Evolutionary conservation across 2,888 invertebrate genomes (phyloP), one percentile per base, ranked within the genome.

Genomic region (Cephus pygmeus): DNA sequence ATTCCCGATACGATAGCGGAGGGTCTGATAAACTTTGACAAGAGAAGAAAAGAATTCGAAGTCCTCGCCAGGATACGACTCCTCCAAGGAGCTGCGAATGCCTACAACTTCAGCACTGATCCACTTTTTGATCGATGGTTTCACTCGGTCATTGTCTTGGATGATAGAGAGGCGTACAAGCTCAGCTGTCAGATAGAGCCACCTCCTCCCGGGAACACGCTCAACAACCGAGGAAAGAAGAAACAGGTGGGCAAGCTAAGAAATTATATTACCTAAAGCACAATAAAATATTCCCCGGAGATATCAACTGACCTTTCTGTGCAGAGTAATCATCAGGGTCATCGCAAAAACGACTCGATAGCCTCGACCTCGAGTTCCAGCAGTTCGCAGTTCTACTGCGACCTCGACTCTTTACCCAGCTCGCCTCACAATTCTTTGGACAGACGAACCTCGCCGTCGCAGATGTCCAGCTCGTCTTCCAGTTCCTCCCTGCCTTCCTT

Each of bases 1-100:
- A 97, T 96, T 89, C 97, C 97, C 0, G 98, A 98, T 89, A 95
- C 94, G 91, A 95, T 92, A 80, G 94, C 95, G 73, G 96, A 96
- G 81, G 96, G 96, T 74, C 93, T 99, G 75, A 98, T 99, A 75
- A 99, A 99, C 92, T 99, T 99, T 91, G 99, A 99, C 91, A 99
- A 99, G 92, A 95, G 98, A 79, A 93, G 99, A 81, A 99, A 99
- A 92, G 99, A 99, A 92, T 99, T 99, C 92, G 99, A 99, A 92
- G 97, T 99, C 34, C 93, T 99, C 81, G 99, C 99, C 12, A 98
- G 98, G 93, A 97, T 99, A 80, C 97, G 98, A 90, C 92, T 99
- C 79, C 93, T 99, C n/a, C 99, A 99, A 92, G 95, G 96, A 4
- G 98, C 99, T 23, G 98, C 99, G 4, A 98, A 98, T 90, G 97